Percentiles rank a stretch among this genome's conserved stretches.
Conservation (phyloP, 1,140 invertebrate species). For the Trinorchestia longiramus region DNA sequence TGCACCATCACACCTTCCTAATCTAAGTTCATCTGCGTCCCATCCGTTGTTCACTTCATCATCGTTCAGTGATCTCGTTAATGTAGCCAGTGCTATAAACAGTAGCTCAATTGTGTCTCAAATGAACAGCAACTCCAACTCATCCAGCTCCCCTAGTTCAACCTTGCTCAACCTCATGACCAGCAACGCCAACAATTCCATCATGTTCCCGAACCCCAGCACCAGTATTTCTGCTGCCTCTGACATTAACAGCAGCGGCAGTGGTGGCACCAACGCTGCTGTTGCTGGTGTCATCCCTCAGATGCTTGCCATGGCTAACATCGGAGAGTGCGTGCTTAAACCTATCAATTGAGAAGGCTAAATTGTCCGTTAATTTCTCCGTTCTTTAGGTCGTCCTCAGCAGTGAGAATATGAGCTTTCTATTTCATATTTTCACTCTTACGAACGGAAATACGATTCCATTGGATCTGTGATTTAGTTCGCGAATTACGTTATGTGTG, state of each 20-base stretch:
- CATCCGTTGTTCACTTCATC: slow-evolving; percentile 12
- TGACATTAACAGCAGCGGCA: slow-evolving; percentile 23
- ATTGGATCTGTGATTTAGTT: background rate
- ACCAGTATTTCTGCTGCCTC: slow-evolving; percentile 56
- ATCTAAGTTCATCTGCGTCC: background rate
- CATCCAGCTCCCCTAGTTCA: slow-evolving; percentile 50
- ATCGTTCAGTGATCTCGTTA: slow-evolving; percentile 33
- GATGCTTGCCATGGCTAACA: slow-evolving; percentile 65
- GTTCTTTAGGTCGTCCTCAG: background rate
- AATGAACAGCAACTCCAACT: background rate
- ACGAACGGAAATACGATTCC: background rate
- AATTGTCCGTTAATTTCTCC: background rate
- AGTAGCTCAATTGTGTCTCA: background rate
- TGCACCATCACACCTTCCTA: background rate
- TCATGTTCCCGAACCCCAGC: slow-evolving; percentile 47
- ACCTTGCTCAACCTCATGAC: slow-evolving; percentile 16
- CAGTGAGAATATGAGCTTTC: background rate
- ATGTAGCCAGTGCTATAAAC: slow-evolving; percentile 18
- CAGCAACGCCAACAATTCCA: slow-evolving; percentile 57
- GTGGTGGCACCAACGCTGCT: slow-evolving; percentile 50
- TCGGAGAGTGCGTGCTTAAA: slow-evolving; percentile 66
- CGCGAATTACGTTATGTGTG: background rate
- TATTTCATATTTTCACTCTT: background rate
- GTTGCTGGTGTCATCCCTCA: slow-evolving; percentile 61
- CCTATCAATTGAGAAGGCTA: slow-evolving; percentile 62